These are phyloP conservation scores for Notodonta dromedarius DNA, from an alignment of 2,888 invertebrate species.

Conservation along the genomic window DNA sequence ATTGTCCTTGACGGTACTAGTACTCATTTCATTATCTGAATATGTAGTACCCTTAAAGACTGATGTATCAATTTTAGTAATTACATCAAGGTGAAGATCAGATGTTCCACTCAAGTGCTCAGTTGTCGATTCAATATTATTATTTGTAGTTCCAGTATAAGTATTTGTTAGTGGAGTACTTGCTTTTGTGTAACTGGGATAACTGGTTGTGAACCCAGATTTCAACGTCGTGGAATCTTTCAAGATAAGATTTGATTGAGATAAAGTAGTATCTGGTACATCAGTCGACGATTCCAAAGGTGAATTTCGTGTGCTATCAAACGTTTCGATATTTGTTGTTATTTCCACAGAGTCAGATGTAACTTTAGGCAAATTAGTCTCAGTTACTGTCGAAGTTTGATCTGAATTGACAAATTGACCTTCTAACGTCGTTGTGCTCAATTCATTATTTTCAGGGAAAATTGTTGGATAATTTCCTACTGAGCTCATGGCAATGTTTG, in stretches of 20 bases:
- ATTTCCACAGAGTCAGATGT: not conserved
- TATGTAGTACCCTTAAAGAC: not conserved
- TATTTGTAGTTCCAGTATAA: not conserved
- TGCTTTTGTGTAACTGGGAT: slow-evolving; percentile 2
- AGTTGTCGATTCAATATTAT: not conserved
- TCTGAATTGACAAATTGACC: not conserved
- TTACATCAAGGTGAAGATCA: not conserved
- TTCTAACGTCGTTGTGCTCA: not conserved
- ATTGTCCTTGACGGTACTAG: not conserved
- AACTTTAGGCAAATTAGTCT: not conserved
- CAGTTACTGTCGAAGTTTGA: not conserved
- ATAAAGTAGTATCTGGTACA: slow-evolving; percentile 1
- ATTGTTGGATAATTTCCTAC: not conserved
- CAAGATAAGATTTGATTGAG: not conserved
- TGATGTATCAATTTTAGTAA: not conserved
- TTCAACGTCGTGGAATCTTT: slow-evolving; percentile 6
- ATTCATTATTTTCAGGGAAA: not conserved
- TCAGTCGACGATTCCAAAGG: not conserved
- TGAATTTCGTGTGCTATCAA: not conserved
- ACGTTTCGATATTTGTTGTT: not conserved
- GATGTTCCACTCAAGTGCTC: not conserved
- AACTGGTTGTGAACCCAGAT: slow-evolving; percentile 5
- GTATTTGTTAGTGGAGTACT: not conserved
- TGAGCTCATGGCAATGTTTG: not conserved
- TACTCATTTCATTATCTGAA: not conserved